Evolutionary conservation across 2,888 invertebrate species (phyloP).

Genomic region (Diplolepis rosae): DNA sequence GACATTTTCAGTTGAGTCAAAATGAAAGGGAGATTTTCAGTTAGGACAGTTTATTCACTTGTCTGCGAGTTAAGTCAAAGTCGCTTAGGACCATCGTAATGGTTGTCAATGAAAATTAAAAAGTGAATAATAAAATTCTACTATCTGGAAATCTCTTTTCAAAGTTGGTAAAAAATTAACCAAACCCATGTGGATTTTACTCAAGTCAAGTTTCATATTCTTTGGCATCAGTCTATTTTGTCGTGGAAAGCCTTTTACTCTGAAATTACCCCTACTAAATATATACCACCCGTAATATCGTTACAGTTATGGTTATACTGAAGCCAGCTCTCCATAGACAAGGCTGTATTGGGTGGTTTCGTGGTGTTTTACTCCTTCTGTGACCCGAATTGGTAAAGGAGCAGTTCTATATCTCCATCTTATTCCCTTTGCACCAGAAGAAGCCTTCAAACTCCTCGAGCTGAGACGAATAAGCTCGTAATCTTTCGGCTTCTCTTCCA

Average conservation of each 20-base stretch:
- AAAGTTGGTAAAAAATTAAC: no score
- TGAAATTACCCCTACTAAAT: background rate
- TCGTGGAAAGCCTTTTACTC: background rate
- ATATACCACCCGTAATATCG: background rate
- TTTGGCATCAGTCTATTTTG: background rate
- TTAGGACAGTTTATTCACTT: no score
- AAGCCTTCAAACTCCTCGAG: constrained; percentile 2
- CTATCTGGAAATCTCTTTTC: no score
- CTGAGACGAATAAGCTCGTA: constrained; percentile 6
- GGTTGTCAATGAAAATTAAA: no score
- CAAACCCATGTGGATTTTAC: no score
- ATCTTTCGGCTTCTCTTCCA: constrained; percentile 7
- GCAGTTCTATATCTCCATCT: background rate
- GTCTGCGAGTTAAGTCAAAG: no score
- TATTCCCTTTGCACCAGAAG: constrained; percentile 3
- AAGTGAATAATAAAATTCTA: no score
- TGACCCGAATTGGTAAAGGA: background rate
- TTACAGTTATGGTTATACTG: background rate
- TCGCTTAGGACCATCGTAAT: no score
- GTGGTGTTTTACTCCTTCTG: background rate
- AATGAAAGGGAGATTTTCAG: no score
- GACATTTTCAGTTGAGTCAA: no score
- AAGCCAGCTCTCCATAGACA: background rate
- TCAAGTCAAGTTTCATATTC: no score
- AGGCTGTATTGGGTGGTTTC: background rate